phyloP scores from a whole-genome alignment of 2,888 invertebrate species.

The Drosophila meridiana region DNA sequence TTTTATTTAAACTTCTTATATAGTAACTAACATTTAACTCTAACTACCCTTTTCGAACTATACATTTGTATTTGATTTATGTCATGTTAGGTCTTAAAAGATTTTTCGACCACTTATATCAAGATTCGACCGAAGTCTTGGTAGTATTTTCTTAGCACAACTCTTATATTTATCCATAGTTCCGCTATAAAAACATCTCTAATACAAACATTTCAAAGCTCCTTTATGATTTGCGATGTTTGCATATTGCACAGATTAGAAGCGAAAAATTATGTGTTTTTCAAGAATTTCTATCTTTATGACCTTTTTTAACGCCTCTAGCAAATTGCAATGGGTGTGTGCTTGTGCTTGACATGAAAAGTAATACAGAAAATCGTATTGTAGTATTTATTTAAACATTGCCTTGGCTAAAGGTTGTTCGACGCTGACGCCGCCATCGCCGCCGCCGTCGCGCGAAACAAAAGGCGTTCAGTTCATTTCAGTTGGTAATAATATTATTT shows the following conservation, averaged over 20 bases:
- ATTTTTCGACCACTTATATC: background rate
- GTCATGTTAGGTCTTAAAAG: background rate
- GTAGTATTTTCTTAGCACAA: background rate
- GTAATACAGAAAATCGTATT: slow-evolving; percentile 65
- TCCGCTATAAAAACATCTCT: background rate
- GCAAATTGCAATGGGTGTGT: slow-evolving; percentile 13
- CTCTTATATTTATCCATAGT: background rate
- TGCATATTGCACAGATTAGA: slow-evolving; percentile 8
- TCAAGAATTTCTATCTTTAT: slow-evolving; percentile 16
- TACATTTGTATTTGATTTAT: background rate
- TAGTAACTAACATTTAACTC: no score
- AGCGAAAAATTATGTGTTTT: background rate
- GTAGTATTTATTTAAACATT: slow-evolving; percentile 54
- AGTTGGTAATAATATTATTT: slow-evolving; percentile 34
- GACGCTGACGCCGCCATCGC: slow-evolving; percentile 42
- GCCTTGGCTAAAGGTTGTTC: slow-evolving; percentile 67
- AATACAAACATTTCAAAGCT: background rate
- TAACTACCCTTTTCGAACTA: background rate
- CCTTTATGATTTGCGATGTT: background rate
- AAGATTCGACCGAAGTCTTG: no score
- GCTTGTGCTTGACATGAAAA: slow-evolving; percentile 51
- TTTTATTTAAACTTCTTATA: no score
- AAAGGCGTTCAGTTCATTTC: slow-evolving; percentile 45
- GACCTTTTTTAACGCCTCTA: slow-evolving; percentile 6
- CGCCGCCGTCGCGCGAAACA: slow-evolving; percentile 44